Evolutionary conservation across 2,797 vertebrate species (phyloP), one percentile per base, ranked within the genome.

Genomic region (Bradypus variegatus): DNA sequence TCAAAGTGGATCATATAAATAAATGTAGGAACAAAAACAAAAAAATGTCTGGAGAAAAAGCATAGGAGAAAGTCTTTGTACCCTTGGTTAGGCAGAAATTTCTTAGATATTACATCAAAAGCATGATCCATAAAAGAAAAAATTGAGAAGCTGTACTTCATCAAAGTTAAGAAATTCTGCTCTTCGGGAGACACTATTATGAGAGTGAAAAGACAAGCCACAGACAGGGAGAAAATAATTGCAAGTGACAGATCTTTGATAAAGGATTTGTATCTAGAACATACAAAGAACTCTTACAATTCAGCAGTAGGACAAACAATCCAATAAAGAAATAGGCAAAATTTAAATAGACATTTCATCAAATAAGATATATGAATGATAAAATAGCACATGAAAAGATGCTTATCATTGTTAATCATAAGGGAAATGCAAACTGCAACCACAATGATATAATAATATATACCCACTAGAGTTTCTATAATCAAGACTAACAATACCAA

Each of bases 151-250:
- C 65, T 79, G 31, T 14, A 23, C 31, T 82, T 92, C 64, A 29
- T 65, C 62, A 78, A 69, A 94, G 84, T 93, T 79, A 84, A 91
- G 36, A 65, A 65, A 6, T 62, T 76, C 23, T 84, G n/a, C 53
- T 60, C 45, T 83, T 62, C 10, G 72, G 83, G 38, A n/a, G 41
- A 72, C 55, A 45, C n/a, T 84, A 55, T 60, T n/a, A 50, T 19
- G 38, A 72, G 25, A 55, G 58, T 55, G 55, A 38, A 92, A 81
- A 70, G 31, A 53, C 9, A 84, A 86, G 69, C 27, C 41, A 77
- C 9, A 82, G n/a, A 65, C 5, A 4, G 4, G 58, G 18, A 90
- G 70, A 65, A 81, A 86, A 58, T 27, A 78, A 64, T 86, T 83
- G 31, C 12, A 86, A 81, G 64, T 82, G 31, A 64, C 62, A 23